These are phyloP conservation scores for Nezara viridula DNA, from an alignment of 2,888 invertebrate genomes.

Conservation along the genomic window DNA sequence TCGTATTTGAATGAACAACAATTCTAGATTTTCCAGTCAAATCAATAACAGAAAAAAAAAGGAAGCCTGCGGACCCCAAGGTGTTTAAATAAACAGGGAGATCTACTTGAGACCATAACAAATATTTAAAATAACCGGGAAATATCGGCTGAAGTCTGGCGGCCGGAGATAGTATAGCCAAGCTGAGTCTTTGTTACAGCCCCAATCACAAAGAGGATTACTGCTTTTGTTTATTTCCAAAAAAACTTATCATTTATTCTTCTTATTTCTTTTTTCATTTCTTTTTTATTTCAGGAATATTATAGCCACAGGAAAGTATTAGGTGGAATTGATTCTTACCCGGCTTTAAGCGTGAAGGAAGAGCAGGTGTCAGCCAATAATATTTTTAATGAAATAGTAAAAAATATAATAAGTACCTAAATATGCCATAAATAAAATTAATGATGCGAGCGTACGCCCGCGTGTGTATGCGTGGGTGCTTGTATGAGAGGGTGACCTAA, in stretches of 20 bases:
- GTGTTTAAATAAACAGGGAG: not conserved
- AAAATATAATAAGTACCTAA: no score
- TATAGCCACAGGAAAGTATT: not conserved
- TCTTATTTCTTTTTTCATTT: not conserved
- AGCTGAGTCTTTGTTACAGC: not conserved
- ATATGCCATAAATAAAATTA: no score
- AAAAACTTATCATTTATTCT: constrained; percentile 13
- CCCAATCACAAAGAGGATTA: constrained; percentile 33
- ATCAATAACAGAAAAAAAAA: not conserved
- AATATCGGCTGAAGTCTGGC: not conserved
- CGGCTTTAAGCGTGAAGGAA: no score
- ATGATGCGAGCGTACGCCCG: no score
- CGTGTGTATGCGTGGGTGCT: no score
- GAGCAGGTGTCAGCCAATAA: no score
- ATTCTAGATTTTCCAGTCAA: not conserved
- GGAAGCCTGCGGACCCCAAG: not conserved
- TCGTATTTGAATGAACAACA: no score
- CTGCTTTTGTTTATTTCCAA: constrained; percentile 28
- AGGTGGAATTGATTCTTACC: not conserved
- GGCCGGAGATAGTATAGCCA: not conserved
- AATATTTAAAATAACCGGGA: not conserved
- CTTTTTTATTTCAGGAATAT: not conserved
- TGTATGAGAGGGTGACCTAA: no score
- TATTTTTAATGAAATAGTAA: no score
- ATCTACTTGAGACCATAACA: constrained; percentile 11